These are phyloP conservation scores for Pseudoatta argentina DNA, from an alignment of 1,140 invertebrate genomes.

Conservation along the genomic window DNA sequence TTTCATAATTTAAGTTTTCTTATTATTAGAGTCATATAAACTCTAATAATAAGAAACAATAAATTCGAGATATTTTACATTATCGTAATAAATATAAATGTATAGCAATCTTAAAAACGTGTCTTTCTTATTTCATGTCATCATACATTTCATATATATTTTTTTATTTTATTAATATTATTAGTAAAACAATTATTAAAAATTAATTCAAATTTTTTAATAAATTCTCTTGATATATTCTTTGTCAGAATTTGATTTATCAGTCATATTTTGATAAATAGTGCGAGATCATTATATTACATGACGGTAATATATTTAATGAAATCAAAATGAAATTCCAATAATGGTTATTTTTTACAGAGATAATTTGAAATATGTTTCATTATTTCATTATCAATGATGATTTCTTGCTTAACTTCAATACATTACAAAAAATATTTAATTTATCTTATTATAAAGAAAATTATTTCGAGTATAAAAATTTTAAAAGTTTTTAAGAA, in stretches of 20 bases:
- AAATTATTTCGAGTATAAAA: conserved; percentile 12
- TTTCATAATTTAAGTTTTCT: background rate
- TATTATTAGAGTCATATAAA: background rate
- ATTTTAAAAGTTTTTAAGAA: conserved; percentile 19
- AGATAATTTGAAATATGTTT: conserved; percentile 13
- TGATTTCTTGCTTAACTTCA: conserved; percentile 3
- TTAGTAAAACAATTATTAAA: background rate
- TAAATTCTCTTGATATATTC: conserved; percentile 9
- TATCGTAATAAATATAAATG: background rate
- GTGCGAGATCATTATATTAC: conserved; percentile 38
- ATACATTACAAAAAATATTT: background rate
- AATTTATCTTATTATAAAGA: background rate
- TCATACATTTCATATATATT: background rate
- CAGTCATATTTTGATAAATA: conserved; percentile 34
- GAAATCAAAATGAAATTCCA: conserved; percentile 21
- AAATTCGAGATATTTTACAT: conserved; percentile 8
- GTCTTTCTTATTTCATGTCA: background rate
- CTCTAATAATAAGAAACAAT: conserved; percentile 5
- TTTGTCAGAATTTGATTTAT: conserved; percentile 13
- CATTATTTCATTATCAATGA: background rate
- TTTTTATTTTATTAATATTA: conserved; percentile 11
- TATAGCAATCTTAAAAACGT: background rate
- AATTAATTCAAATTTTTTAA: background rate
- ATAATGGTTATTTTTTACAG: background rate
- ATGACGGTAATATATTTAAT: conserved; percentile 49